Evolutionary conservation across 2,113 vertebrate genomes (phyloP), one percentile per base, ranked within the genome.

Genomic region (Acrocephalus kingi): DNA sequence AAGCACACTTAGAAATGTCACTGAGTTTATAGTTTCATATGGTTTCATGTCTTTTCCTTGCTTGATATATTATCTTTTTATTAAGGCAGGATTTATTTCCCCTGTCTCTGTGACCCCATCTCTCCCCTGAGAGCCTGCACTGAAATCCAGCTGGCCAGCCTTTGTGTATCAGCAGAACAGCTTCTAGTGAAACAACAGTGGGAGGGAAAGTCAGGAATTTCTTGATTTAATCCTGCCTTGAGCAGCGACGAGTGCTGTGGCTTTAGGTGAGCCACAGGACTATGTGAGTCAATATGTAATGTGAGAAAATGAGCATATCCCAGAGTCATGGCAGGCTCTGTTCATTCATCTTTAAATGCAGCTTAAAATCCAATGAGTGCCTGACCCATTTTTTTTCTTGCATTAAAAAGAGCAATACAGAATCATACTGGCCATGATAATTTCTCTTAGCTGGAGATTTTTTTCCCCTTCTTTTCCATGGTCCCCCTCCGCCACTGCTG

Each of bases 91-190:
- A 56, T 92, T 94, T 85, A 87, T 84, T 68, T 83, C 52, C 23
- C n/a, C 67, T 59, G 31, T 84, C 45, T 80, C 67, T 56, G 63
- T 77, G 76, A 94, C 55, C 88, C 90, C 79, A 22, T 90, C 48
- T 84, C 68, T 95, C 72, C 79, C 83, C 31, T 27, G 88, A 74
- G 93, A 88, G 79, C 88, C 82, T 61, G 56, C 45, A 9, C 79
- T 75, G 78, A 86, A 71, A 62, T 86, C 85, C 92, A 83, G 85
- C 94, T 93, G 90, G 87, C 79, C 82, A 86, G 72, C 30, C 39
- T 30, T 6, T 33, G 58, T 33, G 21, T 59, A 37, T 45, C 66
- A 49, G 19, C 63, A 83, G 45, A 95, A 48, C 51, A 71, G 77
- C 89, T 76, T 43, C 75, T 39, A 52, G 59, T 15, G 72, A 80